A percentile compares a stretch with the other conserved stretches of the same genome.
phyloP scores from a whole-genome alignment of 2,797 vertebrate species.

The Tachyglossus aculeatus region DNA sequence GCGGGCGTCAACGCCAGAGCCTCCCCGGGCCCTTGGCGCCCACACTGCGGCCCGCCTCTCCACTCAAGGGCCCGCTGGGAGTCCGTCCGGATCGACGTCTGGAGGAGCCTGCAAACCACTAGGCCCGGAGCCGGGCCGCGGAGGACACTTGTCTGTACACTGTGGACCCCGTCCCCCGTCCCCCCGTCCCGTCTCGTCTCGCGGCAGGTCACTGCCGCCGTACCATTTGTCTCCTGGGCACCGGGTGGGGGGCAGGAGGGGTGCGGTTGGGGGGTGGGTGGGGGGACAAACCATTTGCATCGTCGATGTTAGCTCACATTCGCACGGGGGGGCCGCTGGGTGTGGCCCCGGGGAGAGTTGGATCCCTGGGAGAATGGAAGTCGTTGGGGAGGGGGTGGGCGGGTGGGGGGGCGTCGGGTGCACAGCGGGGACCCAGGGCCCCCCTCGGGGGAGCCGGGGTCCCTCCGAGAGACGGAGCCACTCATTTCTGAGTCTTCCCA shows the following conservation, averaged over 20 bases:
- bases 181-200: too few species aligned
- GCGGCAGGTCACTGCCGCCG: conserved; percentile 11
- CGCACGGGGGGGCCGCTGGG: too few species aligned
- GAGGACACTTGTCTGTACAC: too few species aligned
- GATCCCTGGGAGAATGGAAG: conserved; percentile 54
- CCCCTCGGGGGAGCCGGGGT: too few species aligned
- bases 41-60: background rate
- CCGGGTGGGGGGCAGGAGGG: conserved; percentile 30
- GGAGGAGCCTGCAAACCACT: too few species aligned
- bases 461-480: too few species aligned
- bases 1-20: background rate
- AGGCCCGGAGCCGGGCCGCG: too few species aligned
- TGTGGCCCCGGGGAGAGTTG: too few species aligned
- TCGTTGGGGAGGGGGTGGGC: conserved; percentile 41
- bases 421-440: conserved; percentile 20
- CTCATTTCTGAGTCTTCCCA: too few species aligned
- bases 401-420: conserved; percentile 55
- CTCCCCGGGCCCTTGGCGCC: background rate
- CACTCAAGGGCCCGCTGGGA: too few species aligned
- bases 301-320: background rate
- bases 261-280: conserved; percentile 31
- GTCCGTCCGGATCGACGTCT: too few species aligned
- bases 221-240: conserved; percentile 50
- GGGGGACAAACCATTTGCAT: conserved; percentile 55
- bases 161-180: too few species aligned